Evolutionary conservation across 2,888 invertebrate species (phyloP).

Genomic region (Rhagonycha fulva): DNA sequence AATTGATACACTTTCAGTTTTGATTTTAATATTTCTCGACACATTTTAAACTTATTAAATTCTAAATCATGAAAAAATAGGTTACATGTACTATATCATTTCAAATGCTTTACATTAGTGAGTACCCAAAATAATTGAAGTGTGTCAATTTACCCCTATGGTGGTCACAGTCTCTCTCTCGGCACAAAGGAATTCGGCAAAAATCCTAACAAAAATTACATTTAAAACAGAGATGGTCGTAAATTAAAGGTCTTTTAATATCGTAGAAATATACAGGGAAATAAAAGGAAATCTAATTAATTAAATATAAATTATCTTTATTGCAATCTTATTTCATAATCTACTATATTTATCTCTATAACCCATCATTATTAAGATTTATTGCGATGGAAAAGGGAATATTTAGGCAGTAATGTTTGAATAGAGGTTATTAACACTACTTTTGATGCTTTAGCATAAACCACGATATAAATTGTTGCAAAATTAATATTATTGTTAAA

Average conservation of each 20-base stretch:
- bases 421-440: background rate
- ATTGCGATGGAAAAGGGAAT: background rate
- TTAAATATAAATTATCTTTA: background rate
- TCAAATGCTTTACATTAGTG: too few relatives aligned
- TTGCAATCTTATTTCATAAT: background rate
- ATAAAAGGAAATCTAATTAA: background rate
- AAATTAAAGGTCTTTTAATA: background rate
- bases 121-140: too few relatives aligned
- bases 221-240: too few relatives aligned
- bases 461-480: background rate
- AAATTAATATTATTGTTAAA: background rate
- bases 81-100: too few relatives aligned
- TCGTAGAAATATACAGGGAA: background rate
- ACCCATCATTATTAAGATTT: background rate
- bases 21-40: too few relatives aligned
- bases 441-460: background rate
- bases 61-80: too few relatives aligned
- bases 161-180: too few relatives aligned
- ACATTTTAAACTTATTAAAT: too few relatives aligned
- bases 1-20: too few relatives aligned
- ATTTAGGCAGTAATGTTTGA: background rate
- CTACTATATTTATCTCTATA: background rate
- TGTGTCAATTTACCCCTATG: too few relatives aligned
- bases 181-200: too few relatives aligned
- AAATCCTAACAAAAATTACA: too few relatives aligned